Conservation (phyloP, 2,113 vertebrate genomes). For the Gasterosteus nipponicus region DNA sequence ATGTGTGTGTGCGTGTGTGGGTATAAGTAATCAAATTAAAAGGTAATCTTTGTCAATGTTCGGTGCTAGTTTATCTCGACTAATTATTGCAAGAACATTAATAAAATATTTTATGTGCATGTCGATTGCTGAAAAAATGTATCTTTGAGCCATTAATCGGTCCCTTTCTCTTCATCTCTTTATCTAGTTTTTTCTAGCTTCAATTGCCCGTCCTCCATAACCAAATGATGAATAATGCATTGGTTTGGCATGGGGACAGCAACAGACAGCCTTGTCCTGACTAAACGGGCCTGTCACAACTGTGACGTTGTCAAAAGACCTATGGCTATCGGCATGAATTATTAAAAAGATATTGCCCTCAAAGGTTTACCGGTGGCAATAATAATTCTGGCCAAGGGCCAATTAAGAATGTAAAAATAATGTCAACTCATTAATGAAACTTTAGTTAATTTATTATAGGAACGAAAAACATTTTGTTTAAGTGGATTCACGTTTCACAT, state of each 20-base stretch:
- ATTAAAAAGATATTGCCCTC: conserved; percentile 54
- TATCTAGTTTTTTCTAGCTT: conserved; percentile 60
- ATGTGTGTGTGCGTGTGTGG: no score
- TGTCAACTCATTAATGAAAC: conserved; percentile 79
- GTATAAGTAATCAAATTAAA: conserved; percentile 25
- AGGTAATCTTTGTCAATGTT: conserved; percentile 26
- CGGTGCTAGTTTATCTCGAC: conserved; percentile 10
- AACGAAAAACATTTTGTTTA: conserved; percentile 80
- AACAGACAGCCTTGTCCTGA: conserved; percentile 65
- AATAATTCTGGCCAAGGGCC: conserved; percentile 25
- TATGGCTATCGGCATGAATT: conserved; percentile 66
- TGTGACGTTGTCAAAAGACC: conserved; percentile 74
- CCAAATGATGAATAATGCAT: conserved; percentile 77
- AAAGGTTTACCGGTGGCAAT: conserved; percentile 11
- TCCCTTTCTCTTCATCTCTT: conserved; percentile 33
- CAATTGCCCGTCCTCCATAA: conserved; percentile 66
- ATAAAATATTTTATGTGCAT: conserved; percentile 10
- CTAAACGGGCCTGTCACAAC: conserved; percentile 78
- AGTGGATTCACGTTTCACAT: conserved; percentile 83
- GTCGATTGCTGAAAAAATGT: conserved; percentile 38
- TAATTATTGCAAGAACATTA: conserved; percentile 20
- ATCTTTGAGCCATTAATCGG: conserved; percentile 29
- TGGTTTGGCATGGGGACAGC: conserved; percentile 63
- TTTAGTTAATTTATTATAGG: conserved; percentile 84
- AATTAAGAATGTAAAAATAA: conserved; percentile 44